A percentile compares a stretch with the other conserved stretches of the same genome.
Evolutionary conservation across 2,888 invertebrate species (phyloP).

Genomic region (Caenorhabditis sp.): DNA sequence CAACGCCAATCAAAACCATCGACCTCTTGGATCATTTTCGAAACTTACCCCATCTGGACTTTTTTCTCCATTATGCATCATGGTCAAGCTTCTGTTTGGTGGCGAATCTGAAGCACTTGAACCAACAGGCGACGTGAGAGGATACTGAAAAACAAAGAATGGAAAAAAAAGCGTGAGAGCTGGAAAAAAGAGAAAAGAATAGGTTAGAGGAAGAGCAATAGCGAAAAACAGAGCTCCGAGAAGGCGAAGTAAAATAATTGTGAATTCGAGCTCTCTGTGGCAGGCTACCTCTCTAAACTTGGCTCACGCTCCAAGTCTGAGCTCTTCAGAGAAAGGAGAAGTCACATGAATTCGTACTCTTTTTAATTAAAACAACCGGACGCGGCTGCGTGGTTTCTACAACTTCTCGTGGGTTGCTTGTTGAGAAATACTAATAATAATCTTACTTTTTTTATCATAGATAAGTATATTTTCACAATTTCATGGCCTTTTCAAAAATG

Average conservation of each 20-base stretch:
- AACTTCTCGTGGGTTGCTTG: background rate
- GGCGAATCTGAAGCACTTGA: slow-evolving; percentile 69
- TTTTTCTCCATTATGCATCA: slow-evolving; percentile 65
- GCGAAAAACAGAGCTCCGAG: slow-evolving; percentile 6
- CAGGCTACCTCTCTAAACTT: no score
- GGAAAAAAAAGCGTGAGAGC: background rate
- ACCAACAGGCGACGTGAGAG: slow-evolving; percentile 69
- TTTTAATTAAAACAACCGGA: slow-evolving; percentile 24
- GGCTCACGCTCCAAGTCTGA: no score
- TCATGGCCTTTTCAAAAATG: background rate
- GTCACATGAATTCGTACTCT: slow-evolving; percentile 45
- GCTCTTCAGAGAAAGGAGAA: background rate
- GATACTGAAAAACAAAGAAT: slow-evolving; percentile 63
- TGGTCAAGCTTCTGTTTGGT: slow-evolving; percentile 60
- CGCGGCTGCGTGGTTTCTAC: background rate
- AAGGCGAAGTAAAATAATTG: background rate
- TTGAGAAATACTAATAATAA: background rate
- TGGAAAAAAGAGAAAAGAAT: background rate
- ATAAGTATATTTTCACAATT: slow-evolving; percentile 12
- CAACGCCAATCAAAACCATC: slow-evolving; percentile 10
- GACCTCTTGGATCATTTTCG: slow-evolving; percentile 8
- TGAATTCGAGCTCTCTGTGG: background rate
- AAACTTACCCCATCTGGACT: slow-evolving; percentile 68
- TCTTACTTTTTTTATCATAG: slow-evolving; percentile 6
- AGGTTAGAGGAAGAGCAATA: background rate